Evolutionary conservation across 2,888 invertebrate species (phyloP).

Genomic region (Hetaerina titia): DNA sequence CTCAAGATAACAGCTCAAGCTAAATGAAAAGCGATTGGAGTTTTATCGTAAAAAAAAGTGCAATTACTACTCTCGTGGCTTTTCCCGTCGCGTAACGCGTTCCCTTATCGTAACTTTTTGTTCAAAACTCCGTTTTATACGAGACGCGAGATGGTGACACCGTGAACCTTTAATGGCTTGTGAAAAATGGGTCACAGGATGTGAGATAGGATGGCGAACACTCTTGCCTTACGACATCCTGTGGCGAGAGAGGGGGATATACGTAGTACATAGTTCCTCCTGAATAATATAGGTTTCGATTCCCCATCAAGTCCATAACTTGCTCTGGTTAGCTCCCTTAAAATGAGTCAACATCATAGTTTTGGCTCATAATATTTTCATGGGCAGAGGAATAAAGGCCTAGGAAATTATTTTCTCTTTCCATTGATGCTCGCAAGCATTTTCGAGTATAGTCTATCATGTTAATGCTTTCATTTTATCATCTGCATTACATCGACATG

Average conservation of each 20-base stretch:
- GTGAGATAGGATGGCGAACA: neutral
- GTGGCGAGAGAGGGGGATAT: neutral
- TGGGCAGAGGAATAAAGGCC: neutral
- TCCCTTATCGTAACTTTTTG: constrained; percentile 14
- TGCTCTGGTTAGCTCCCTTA: neutral
- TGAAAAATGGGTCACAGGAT: constrained; percentile 39
- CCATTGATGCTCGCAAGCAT: neutral
- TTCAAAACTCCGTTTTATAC: neutral
- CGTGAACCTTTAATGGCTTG: constrained; percentile 39
- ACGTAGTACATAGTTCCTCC: neutral
- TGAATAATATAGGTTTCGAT: constrained; percentile 5
- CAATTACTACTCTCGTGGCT: neutral
- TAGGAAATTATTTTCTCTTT: neutral
- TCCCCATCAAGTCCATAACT: constrained; percentile 19
- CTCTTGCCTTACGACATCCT: constrained; percentile 5
- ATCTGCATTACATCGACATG: neutral
- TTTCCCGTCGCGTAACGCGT: neutral
- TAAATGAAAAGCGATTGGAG: constrained; percentile 34
- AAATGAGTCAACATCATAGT: neutral
- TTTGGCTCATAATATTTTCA: neutral
- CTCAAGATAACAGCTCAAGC: neutral
- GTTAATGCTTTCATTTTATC: neutral
- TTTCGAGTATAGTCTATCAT: neutral
- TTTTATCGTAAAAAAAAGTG: neutral
- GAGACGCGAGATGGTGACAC: neutral